Evolutionary conservation across 1,140 invertebrate genomes (phyloP), one percentile per base, ranked within the genome.

Genomic region (Ooceraea biroi): DNA sequence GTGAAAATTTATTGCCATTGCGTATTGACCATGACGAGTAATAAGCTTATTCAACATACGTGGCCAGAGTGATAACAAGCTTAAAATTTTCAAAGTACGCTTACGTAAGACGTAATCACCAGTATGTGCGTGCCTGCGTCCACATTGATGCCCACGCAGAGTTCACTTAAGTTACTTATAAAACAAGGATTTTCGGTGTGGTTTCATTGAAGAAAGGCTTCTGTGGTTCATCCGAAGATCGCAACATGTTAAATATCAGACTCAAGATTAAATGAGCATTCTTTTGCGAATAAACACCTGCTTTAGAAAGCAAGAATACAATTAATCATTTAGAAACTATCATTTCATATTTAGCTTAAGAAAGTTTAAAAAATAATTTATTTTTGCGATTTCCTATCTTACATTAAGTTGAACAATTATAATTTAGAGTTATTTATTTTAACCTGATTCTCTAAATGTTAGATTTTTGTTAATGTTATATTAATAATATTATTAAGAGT

Each of bases 141-240:
- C n/a, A 27, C 27, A 12, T 19, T 27, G 8, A 25, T 41, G 60
- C 27, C 27, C 63, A 78, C 48, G 36, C 48, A 12, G 30, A n/a
- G 12, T 69, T 68, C n/a, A 12, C 36, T 36, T 36, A 17, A 19
- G 50, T 71, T 80, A 80, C 57, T 80, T 80, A 80, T 80, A 80
- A 80, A 44, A 30, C 36, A 27, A 44, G 68, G 17, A 69, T 50
- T 55, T 78, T 69, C 22, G 41, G 0, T 2, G 1, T 4, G 19
- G 50, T 25, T 80, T 58, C n/a, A 19, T 0, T 7, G 30, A 19
- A 69, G 14, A 11, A 36, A 68, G 14, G 17, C 27, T 25, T 55
- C 5, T 4, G 12, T 3, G 4, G 14, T 10, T 41, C 41, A 61
- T 52, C 52, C 3, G 36, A 25, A 71, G 30, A 14, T 58, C 11